Evolutionary conservation across 2,113 vertebrate genomes (phyloP), one percentile per base, ranked within the genome.

Genomic region (Brachypodius melanocephalos): DNA sequence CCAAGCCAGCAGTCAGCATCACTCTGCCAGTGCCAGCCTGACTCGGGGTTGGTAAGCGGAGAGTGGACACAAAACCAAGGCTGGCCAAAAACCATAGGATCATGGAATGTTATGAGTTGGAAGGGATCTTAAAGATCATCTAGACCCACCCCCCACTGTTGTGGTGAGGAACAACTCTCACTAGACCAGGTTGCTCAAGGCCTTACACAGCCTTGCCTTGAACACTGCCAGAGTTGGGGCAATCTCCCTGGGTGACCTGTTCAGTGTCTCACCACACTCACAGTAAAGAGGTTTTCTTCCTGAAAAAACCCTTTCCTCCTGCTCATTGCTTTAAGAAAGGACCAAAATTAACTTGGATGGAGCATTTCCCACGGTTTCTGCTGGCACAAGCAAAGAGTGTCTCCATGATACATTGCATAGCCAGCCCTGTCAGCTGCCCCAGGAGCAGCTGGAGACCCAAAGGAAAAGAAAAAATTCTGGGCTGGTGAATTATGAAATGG

Each of bases 131-230:
- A 59, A 59, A 67, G 24, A 40, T 25, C 28, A 25, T 38, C 77
- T 40, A 34, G 29, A 54, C 9, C 46, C n/a, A 51, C 14, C 4
- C 7, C 9, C 4, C 5, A 49, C 14, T 2, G 0, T 0, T 51
- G 19, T 46, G 45, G 19, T 28, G 28, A 52, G 38, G 58, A 58
- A 46, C 11, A 74, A 8, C 11, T 81, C 19, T 25, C n/a, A 59
- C 11, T 12, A 61, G n/a, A 61, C 38, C 69, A 54, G 76, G 22
- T 59, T 77, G 38, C 14, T 38, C 28, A 67, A 67, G 38, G 16
- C 9, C 19, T 51, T 45, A n/a, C 8, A 29, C 28, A 67, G 21
- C n/a, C 54, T 75, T 66, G 24, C 5, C 17, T 61, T 40, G 54
- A 75, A 9, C 40, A 34, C 24, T 67, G 54, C 34, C 38, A 15